A percentile compares a stretch with the other conserved stretches of the same genome.
Conservation (phyloP, 64 coral and sea anemone species). For the Actinia equina region DNA sequence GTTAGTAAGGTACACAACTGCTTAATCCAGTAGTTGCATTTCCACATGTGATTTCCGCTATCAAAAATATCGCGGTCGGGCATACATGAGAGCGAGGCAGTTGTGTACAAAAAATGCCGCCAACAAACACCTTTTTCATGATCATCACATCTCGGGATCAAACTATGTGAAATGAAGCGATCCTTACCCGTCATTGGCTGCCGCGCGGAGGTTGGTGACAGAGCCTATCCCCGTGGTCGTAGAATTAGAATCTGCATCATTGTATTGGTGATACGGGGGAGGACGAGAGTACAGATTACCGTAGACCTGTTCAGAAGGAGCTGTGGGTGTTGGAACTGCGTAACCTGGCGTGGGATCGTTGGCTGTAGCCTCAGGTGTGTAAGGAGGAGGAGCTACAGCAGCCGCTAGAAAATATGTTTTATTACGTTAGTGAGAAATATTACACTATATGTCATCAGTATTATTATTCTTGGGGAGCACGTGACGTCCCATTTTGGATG, state of each 20-base stretch:
- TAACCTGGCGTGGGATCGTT: not conserved
- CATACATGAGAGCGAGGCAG: too few relatives aligned
- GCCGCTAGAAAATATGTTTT: not conserved
- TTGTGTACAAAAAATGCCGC: too few relatives aligned
- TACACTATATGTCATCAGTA: too few relatives aligned
- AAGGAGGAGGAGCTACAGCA: conserved; percentile 30
- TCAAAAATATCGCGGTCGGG: too few relatives aligned
- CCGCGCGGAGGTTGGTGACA: conserved; percentile 55
- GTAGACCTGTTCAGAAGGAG: conserved; percentile 36
- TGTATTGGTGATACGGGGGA: conserved; percentile 52
- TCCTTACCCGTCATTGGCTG: not conserved
- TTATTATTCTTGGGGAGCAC: too few relatives aligned
- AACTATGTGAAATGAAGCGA: too few relatives aligned
- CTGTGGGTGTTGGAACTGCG: conserved; percentile 17
- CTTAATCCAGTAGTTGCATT: too few relatives aligned
- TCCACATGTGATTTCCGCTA: too few relatives aligned
- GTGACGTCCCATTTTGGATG: too few relatives aligned
- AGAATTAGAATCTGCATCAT: not conserved
- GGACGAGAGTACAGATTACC: conserved; percentile 56
- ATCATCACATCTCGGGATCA: too few relatives aligned
- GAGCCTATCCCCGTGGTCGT: conserved; percentile 67
- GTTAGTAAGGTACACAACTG: too few relatives aligned
- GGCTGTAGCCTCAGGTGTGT: not conserved
- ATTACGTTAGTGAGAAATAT: not conserved
- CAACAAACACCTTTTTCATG: too few relatives aligned